These are phyloP conservation scores for Neodiprion fabricii DNA, from an alignment of 1,140 invertebrate species.

Conservation along the genomic window DNA sequence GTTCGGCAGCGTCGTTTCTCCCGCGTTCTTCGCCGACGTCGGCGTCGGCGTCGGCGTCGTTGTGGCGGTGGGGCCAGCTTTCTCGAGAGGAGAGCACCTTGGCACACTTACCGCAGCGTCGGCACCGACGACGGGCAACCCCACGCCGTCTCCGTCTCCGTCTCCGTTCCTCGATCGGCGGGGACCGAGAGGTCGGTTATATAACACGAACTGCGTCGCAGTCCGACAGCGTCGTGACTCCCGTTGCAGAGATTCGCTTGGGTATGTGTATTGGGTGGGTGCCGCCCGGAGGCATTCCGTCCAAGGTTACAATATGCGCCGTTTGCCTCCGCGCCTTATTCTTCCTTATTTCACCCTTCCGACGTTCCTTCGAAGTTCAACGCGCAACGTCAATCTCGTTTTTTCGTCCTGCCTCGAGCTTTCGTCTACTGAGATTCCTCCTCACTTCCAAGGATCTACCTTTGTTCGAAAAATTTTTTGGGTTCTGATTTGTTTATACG, in stretches of 20 bases:
- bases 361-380: not conserved
- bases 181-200: not conserved
- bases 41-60: not conserved
- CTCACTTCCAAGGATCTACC: too few species aligned
- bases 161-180: slow-evolving; percentile 24
- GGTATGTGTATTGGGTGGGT: not conserved
- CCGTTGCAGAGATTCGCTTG: not conserved
- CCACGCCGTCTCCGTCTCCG: slow-evolving; percentile 29
- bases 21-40: not conserved
- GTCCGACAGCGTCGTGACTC: not conserved
- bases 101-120: slow-evolving; percentile 54
- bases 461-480: too few species aligned
- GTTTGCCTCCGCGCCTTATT: not conserved
- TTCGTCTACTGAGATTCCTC: too few species aligned
- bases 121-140: slow-evolving; percentile 36
- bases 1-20: not conserved
- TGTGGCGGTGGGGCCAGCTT: slow-evolving; percentile 53
- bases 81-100: slow-evolving; percentile 59
- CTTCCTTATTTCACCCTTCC: not conserved
- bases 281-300: not conserved
- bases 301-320: not conserved
- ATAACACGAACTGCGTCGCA: not conserved
- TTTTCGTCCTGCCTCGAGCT: not conserved
- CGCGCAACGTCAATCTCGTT: not conserved
- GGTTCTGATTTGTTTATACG: too few species aligned